Evolutionary conservation across 2,888 invertebrate species (phyloP).

Genomic region (Allophyes oxyacanthae): DNA sequence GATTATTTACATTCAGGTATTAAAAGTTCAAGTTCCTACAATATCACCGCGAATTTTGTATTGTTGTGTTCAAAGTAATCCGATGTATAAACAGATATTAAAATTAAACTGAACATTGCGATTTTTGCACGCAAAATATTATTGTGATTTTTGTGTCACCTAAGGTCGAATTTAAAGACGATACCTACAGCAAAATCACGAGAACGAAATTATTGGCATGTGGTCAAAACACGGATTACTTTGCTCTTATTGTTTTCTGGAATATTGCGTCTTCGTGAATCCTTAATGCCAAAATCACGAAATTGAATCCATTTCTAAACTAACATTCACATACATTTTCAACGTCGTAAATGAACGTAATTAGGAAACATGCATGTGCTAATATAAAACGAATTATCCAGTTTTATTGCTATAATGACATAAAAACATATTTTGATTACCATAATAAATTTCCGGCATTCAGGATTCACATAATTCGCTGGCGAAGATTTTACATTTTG

Average conservation of each 20-base stretch:
- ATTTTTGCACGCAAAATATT: neutral
- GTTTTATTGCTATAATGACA: constrained; percentile 73
- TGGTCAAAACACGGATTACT: constrained; percentile 32
- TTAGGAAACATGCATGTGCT: constrained; percentile 68
- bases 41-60: constrained; percentile 55
- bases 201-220: neutral
- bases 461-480: constrained; percentile 86
- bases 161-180: no score
- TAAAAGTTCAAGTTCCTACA: constrained; percentile 35
- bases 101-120: neutral
- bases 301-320: constrained; percentile 33
- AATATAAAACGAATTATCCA: constrained; percentile 69
- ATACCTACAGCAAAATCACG: no score
- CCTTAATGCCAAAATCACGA: constrained; percentile 77
- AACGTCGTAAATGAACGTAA: constrained; percentile 70
- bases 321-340: constrained; percentile 54
- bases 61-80: constrained; percentile 31
- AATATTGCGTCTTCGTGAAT: constrained; percentile 87
- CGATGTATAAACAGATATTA: neutral
- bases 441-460: constrained; percentile 78
- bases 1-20: constrained; percentile 56
- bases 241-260: constrained; percentile 52
- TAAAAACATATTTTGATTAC: constrained; percentile 70
- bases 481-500: constrained; percentile 66
- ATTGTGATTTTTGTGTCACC: neutral